A percentile compares a stretch with the other conserved stretches of the same genome.
phyloP scores from a whole-genome alignment of 2,888 invertebrate species.

The Synergus itoensis region DNA sequence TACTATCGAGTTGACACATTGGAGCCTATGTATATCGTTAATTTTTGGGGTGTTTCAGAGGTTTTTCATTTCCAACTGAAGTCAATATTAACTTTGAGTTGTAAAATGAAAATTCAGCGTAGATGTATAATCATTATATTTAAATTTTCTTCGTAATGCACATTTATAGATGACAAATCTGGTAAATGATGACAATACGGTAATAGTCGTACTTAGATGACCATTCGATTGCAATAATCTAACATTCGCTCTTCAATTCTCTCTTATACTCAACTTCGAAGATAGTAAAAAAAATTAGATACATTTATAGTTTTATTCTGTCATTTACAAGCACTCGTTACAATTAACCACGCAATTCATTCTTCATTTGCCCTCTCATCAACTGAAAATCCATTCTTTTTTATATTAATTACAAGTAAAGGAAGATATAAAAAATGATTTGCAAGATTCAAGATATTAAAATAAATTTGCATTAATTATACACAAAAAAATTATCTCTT shows the following conservation, averaged over 20 bases:
- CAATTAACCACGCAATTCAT: slow-evolving; percentile 51
- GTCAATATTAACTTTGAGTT: neutral
- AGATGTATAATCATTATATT: slow-evolving; percentile 51
- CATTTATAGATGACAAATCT: slow-evolving; percentile 48
- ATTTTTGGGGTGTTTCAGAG: too few species aligned
- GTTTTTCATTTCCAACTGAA: too few species aligned
- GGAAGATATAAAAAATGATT: slow-evolving; percentile 74
- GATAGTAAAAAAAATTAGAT: slow-evolving; percentile 37
- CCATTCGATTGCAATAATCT: slow-evolving; percentile 35
- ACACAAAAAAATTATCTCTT: neutral
- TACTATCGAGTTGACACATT: too few species aligned
- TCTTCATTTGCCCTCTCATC: slow-evolving; percentile 52
- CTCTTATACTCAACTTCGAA: slow-evolving; percentile 24
- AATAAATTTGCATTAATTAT: slow-evolving; percentile 3
- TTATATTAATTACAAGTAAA: slow-evolving; percentile 72
- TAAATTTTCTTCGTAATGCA: slow-evolving; percentile 47
- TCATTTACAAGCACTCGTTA: slow-evolving; percentile 57
- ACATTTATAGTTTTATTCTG: slow-evolving; percentile 29
- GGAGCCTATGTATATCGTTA: too few species aligned
- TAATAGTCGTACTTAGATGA: slow-evolving; percentile 40
- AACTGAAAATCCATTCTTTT: slow-evolving; percentile 18
- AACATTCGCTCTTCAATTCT: slow-evolving; percentile 24
- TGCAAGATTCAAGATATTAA: slow-evolving; percentile 64
- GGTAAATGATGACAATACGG: slow-evolving; percentile 45
- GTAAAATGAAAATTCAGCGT: neutral